Conservation (phyloP, 1,140 invertebrate species). For the Halyomorpha halys region DNA sequence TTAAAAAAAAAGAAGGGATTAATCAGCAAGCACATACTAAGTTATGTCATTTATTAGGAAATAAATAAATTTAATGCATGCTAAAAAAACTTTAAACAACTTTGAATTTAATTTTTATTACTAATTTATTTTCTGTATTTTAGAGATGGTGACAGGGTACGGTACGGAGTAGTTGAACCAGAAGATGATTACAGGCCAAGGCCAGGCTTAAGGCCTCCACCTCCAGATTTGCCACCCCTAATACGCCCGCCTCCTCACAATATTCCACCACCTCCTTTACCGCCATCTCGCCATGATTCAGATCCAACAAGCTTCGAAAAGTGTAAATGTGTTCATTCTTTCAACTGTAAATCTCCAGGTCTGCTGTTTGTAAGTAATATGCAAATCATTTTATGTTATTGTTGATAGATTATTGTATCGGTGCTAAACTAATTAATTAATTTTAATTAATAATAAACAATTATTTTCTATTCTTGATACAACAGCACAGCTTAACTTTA, state of each 20-base stretch:
- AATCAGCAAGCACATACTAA: no score
- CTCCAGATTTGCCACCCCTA: not conserved
- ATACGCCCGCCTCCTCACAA: not conserved
- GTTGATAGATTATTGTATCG: not conserved
- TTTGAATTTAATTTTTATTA: no score
- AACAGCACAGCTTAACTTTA: no score
- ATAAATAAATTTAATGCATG: no score
- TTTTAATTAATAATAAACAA: no score
- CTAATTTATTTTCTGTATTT: not conserved
- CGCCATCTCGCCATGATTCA: constrained; percentile 35
- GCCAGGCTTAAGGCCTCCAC: not conserved
- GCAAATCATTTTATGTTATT: no score
- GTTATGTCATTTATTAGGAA: no score
- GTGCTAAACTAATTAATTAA: not conserved
- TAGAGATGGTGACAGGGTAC: not conserved
- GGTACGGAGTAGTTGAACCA: not conserved
- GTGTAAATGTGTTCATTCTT: constrained; percentile 45
- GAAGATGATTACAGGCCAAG: not conserved
- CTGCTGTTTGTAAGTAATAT: constrained; percentile 42
- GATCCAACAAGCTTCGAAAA: constrained; percentile 37
- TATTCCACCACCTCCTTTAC: constrained; percentile 33
- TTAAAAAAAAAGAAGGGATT: no score
- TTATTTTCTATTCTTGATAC: no score
- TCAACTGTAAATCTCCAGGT: constrained; percentile 45
- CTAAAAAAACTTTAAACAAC: no score